Conservation (phyloP, 2,888 invertebrate genomes). For the Blastobasis lacticolella region DNA sequence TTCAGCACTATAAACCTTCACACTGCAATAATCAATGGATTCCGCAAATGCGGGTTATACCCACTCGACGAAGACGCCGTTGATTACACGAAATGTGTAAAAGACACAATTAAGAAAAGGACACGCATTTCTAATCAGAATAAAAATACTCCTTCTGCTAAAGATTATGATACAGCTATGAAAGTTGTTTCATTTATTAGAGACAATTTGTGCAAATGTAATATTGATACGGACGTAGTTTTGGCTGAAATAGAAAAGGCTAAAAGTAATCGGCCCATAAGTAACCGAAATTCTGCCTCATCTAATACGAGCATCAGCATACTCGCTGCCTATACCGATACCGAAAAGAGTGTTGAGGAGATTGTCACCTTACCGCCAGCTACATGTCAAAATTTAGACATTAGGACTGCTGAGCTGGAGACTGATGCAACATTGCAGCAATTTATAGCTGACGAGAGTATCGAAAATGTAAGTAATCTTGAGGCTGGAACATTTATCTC, state of each 20-base stretch:
- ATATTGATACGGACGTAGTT: neutral
- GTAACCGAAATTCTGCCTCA: neutral
- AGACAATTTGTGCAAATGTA: neutral
- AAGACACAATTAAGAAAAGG: neutral
- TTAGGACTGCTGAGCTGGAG: too few species aligned
- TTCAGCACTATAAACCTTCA: neutral
- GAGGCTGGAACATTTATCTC: too few species aligned
- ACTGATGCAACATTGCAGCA: too few species aligned
- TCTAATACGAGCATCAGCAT: neutral
- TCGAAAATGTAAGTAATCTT: too few species aligned
- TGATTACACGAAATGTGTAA: constrained; percentile 5
- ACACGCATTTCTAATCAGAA: neutral
- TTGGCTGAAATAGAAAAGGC: neutral
- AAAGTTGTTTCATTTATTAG: neutral
- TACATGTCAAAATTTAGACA: too few species aligned
- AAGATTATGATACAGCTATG: neutral
- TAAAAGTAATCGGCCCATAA: neutral
- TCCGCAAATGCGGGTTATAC: constrained; percentile 3
- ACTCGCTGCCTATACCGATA: neutral
- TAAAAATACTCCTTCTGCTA: too few species aligned
- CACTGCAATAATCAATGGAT: constrained; percentile 5
- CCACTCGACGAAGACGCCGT: constrained; percentile 3
- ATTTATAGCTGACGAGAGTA: too few species aligned
- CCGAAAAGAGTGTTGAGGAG: neutral
- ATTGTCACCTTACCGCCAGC: neutral